phyloP scores from a whole-genome alignment of 2,888 invertebrate species.

The Apodemia zela region DNA sequence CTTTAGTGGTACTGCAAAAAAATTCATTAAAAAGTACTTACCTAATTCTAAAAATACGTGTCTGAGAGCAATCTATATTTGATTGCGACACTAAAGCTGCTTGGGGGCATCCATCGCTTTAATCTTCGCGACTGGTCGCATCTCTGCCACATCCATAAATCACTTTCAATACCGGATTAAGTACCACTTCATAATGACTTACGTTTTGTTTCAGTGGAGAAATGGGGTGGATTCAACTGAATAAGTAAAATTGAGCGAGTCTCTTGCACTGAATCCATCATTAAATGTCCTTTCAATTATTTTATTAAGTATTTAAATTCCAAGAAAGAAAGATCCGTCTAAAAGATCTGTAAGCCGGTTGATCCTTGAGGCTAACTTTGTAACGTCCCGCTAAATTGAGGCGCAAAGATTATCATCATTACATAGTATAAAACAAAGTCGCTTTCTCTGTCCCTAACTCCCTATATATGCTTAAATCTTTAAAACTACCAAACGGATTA shows the following conservation, averaged over 20 bases:
- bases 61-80: conserved; percentile 30
- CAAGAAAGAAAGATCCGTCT: background rate
- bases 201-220: conserved; percentile 20
- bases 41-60: conserved; percentile 14
- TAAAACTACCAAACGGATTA: too few species aligned
- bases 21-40: background rate
- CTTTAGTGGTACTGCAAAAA: background rate
- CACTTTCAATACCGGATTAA: conserved; percentile 26
- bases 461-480: too few species aligned
- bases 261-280: background rate
- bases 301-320: background rate
- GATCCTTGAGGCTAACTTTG: too few species aligned
- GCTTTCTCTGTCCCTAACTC: too few species aligned
- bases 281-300: background rate
- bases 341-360: too few species aligned
- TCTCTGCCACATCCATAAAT: conserved; percentile 29
- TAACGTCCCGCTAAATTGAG: too few species aligned
- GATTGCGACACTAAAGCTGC: conserved; percentile 32
- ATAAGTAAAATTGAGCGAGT: background rate
- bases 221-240: conserved; percentile 12
- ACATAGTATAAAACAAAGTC: too few species aligned
- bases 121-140: conserved; percentile 27
- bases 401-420: too few species aligned
- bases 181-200: conserved; percentile 28
- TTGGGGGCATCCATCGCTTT: conserved; percentile 33